phyloP scores from a whole-genome alignment of 1,140 invertebrate genomes.

The Drosophila bifasciata region DNA sequence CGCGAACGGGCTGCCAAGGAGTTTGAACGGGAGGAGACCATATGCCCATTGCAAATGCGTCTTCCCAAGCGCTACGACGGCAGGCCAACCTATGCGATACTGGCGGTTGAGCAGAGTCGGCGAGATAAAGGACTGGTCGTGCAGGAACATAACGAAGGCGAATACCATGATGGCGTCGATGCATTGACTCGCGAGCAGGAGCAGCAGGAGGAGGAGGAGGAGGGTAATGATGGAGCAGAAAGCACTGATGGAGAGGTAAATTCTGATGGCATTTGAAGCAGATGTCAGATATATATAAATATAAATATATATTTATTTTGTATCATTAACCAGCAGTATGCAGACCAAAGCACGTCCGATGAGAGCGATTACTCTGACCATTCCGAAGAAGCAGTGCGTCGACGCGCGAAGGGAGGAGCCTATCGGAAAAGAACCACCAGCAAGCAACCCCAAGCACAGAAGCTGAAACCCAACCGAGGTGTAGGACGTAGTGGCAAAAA shows the following conservation, averaged over 20 bases:
- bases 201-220: constrained; percentile 14
- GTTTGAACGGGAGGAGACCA: constrained; percentile 78
- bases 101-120: constrained; percentile 68
- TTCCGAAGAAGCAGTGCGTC: constrained; percentile 8
- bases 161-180: constrained; percentile 22
- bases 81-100: constrained; percentile 81
- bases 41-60: constrained; percentile 67
- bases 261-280: neutral
- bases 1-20: constrained; percentile 82
- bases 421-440: constrained; percentile 16
- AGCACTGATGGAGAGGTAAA: constrained; percentile 22
- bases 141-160: constrained; percentile 53
- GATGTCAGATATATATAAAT: neutral
- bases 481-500: constrained; percentile 1
- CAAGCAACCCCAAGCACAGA: constrained; percentile 43
- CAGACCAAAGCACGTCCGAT: constrained; percentile 18
- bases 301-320: neutral
- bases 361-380: constrained; percentile 26
- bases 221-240: constrained; percentile 4
- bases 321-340: neutral
- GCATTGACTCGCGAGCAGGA: constrained; percentile 15
- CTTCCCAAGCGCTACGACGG: constrained; percentile 68
- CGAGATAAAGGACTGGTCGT: constrained; percentile 62
- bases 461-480: constrained; percentile 30
- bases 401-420: constrained; percentile 14